Conservation (phyloP, 2,888 invertebrate species). For the Lycocerus yunnanus region DNA sequence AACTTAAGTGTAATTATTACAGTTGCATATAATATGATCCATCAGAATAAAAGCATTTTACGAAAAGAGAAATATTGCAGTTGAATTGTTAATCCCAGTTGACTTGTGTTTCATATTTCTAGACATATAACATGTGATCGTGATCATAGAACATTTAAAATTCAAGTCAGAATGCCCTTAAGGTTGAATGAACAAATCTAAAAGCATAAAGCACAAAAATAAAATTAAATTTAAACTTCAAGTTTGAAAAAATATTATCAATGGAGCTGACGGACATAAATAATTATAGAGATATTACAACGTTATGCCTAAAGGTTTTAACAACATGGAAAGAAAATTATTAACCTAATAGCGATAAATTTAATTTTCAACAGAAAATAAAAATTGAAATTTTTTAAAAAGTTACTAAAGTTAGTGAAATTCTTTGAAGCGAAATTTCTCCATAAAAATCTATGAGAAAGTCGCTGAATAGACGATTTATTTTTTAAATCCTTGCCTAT, state of each 20-base stretch:
- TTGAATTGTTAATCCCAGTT: slow-evolving; percentile 22
- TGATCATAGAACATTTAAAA: slow-evolving; percentile 2
- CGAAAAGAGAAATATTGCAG: neutral
- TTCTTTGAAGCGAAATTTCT: neutral
- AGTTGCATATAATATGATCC: neutral
- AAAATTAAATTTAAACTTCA: neutral
- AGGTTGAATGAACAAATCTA: slow-evolving; percentile 3
- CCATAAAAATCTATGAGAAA: slow-evolving; percentile 8
- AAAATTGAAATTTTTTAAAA: neutral
- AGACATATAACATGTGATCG: neutral
- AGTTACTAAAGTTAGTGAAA: neutral
- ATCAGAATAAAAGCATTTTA: neutral
- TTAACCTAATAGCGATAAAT: neutral
- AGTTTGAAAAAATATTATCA: neutral
- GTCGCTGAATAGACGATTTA: slow-evolving; percentile 20
- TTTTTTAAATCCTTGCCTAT: slow-evolving; percentile 18
- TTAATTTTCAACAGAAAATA: neutral
- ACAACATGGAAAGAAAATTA: neutral
- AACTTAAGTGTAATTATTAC: neutral
- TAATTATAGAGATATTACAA: neutral
- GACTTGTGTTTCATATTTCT: slow-evolving; percentile 2
- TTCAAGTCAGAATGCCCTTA: slow-evolving; percentile 1
- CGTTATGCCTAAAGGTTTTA: neutral
- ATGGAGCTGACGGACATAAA: neutral
- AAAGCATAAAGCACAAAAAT: neutral